phyloP scores from a whole-genome alignment of 2,888 invertebrate species.

The Bombylius discolor region DNA sequence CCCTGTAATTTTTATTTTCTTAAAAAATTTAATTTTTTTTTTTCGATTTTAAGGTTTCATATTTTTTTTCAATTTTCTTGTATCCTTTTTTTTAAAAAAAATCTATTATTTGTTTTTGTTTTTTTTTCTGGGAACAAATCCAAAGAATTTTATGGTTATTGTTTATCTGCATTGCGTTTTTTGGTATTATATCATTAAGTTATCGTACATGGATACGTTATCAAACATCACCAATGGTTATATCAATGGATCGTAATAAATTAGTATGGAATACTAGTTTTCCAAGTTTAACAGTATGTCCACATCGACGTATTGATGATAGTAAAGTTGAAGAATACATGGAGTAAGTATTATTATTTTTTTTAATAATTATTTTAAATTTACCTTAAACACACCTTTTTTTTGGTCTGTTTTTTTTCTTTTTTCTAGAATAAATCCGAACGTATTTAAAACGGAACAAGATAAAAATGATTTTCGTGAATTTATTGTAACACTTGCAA shows the following conservation, averaged over 20 bases:
- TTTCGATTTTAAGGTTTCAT: too few species aligned
- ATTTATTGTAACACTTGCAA: constrained; percentile 45
- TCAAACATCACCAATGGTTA: constrained; percentile 56
- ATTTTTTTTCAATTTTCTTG: too few species aligned
- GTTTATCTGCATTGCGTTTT: constrained; percentile 41
- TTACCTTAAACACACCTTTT: background rate
- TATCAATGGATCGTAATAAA: constrained; percentile 61
- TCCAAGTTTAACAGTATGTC: constrained; percentile 55
- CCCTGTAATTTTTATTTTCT: too few species aligned
- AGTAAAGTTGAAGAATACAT: constrained; percentile 42
- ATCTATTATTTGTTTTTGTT: too few species aligned
- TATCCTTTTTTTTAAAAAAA: too few species aligned
- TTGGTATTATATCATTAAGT: constrained; percentile 44
- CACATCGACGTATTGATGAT: constrained; percentile 42
- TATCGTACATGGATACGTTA: constrained; percentile 50
- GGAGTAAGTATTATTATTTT: constrained; percentile 31
- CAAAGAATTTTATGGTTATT: constrained; percentile 44
- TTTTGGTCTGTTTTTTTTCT: background rate
- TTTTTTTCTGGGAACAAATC: too few species aligned
- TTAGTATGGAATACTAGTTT: constrained; percentile 60
- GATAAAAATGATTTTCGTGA: constrained; percentile 42
- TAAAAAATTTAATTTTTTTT: too few species aligned
- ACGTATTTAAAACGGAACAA: constrained; percentile 28
- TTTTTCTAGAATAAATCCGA: constrained; percentile 18
- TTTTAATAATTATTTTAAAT: background rate